These are phyloP conservation scores for Champsocephalus gunnari DNA, from an alignment of 2,797 vertebrate species.

Conservation along the genomic window DNA sequence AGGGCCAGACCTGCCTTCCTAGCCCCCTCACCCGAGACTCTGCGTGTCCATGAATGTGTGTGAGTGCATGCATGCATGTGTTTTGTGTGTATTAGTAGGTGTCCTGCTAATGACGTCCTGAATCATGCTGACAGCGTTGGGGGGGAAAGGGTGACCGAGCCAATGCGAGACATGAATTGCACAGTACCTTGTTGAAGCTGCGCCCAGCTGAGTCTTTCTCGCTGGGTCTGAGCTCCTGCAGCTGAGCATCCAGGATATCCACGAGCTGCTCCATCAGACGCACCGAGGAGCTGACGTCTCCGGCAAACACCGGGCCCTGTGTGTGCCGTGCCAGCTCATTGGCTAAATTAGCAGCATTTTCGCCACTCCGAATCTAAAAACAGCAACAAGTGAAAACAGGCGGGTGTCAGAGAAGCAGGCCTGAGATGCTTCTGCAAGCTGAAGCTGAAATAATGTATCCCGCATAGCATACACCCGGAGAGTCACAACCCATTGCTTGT, in stretches of 20 bases:
- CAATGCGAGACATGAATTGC: constrained; percentile 42
- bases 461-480: constrained; percentile 24
- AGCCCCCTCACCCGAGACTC: constrained; percentile 48
- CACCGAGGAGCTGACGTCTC: constrained; percentile 96
- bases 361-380: constrained; percentile 94
- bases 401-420: constrained; percentile 23
- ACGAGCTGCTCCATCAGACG: constrained; percentile 98
- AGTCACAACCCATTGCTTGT: constrained; percentile 35
- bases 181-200: constrained; percentile 97
- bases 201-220: constrained; percentile 97
- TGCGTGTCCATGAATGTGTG: constrained; percentile 19
- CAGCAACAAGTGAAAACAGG: constrained; percentile 55
- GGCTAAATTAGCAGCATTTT: constrained; percentile 98
- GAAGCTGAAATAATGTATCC: constrained; percentile 49
- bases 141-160: constrained; percentile 35
- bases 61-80: constrained; percentile 11
- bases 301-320: constrained; percentile 94
- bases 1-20: constrained; percentile 58
- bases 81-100: constrained; percentile 37
- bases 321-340: constrained; percentile 98
- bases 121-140: constrained; percentile 48
- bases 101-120: constrained; percentile 66
- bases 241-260: constrained; percentile 97
- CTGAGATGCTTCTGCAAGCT: constrained; percentile 22
- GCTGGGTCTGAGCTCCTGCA: constrained; percentile 94